phyloP scores from a whole-genome alignment of 2,113 vertebrate genomes.

The Fulmarus glacialis region DNA sequence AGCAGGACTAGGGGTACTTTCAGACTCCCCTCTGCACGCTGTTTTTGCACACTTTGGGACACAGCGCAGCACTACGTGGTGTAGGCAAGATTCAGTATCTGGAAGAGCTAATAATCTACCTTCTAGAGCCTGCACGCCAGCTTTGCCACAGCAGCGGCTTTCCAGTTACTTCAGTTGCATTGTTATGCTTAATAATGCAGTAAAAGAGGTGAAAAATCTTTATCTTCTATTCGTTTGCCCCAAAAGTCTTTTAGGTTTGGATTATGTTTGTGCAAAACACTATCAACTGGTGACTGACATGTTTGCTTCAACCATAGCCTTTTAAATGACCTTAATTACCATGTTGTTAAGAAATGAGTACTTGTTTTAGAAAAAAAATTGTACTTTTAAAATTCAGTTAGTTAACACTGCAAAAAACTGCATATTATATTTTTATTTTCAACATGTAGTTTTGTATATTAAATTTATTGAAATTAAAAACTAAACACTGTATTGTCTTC shows the following conservation, averaged over 20 bases:
- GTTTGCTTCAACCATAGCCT: conserved; percentile 75
- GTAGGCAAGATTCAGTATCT: background rate
- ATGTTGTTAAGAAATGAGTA: conserved; percentile 74
- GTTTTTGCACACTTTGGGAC: background rate
- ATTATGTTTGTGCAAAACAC: conserved; percentile 66
- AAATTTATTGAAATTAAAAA: conserved; percentile 73
- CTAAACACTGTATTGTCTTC: conserved; percentile 66
- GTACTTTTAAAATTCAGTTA: conserved; percentile 78
- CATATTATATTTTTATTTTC: conserved; percentile 78
- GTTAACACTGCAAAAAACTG: conserved; percentile 73
- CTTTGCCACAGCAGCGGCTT: conserved; percentile 43
- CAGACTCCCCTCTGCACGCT: background rate
- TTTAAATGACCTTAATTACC: conserved; percentile 73
- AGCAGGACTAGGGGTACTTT: background rate
- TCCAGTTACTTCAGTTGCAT: conserved; percentile 20
- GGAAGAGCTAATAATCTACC: background rate
- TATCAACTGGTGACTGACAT: conserved; percentile 67
- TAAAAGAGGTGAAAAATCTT: conserved; percentile 45
- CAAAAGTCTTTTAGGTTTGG: conserved; percentile 50
- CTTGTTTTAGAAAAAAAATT: conserved; percentile 70
- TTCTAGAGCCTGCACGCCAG: conserved; percentile 17
- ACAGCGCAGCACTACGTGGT: background rate
- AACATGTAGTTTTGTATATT: conserved; percentile 79
- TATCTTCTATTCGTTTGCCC: conserved; percentile 46
- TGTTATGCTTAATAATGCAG: conserved; percentile 11